phyloP scores from a whole-genome alignment of 2,113 vertebrate species.

The Oostethus manadensis region DNA sequence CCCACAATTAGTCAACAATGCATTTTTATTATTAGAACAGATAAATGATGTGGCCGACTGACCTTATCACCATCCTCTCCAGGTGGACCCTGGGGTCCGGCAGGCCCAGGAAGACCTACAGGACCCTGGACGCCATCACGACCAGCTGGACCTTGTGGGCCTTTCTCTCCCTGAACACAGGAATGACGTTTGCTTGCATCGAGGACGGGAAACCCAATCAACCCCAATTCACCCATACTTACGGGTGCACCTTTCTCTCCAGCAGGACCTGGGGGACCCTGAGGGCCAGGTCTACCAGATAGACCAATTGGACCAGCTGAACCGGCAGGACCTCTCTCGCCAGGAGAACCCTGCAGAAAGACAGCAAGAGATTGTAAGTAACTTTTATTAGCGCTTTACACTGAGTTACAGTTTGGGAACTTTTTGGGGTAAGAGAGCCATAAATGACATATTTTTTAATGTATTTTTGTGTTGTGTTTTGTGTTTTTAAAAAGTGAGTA shows the following conservation, averaged over 20 bases:
- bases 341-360: conserved; percentile 84
- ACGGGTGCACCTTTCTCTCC: conserved; percentile 96
- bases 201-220: neutral
- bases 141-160: conserved; percentile 90
- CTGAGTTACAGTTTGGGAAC: too few relatives aligned
- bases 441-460: too few relatives aligned
- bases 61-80: conserved; percentile 99
- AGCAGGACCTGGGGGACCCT: conserved; percentile 89
- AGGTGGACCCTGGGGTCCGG: conserved; percentile 91
- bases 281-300: conserved; percentile 88
- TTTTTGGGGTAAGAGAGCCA: too few relatives aligned
- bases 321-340: conserved; percentile 90
- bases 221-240: conserved; percentile 55
- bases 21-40: neutral
- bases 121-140: conserved; percentile 94
- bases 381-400: too few relatives aligned
- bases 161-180: conserved; percentile 87
- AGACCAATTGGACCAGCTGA: conserved; percentile 88
- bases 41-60: conserved; percentile 8
- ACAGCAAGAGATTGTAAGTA: conserved; percentile 8
- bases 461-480: too few relatives aligned
- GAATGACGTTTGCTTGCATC: conserved; percentile 8
- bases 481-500: too few relatives aligned
- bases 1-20: conserved; percentile 3
- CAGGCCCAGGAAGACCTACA: conserved; percentile 91